A percentile compares a stretch with the other conserved stretches of the same genome.
Conservation (phyloP, 2,113 vertebrate species). For the Pseudorectes ferrugineus region DNA sequence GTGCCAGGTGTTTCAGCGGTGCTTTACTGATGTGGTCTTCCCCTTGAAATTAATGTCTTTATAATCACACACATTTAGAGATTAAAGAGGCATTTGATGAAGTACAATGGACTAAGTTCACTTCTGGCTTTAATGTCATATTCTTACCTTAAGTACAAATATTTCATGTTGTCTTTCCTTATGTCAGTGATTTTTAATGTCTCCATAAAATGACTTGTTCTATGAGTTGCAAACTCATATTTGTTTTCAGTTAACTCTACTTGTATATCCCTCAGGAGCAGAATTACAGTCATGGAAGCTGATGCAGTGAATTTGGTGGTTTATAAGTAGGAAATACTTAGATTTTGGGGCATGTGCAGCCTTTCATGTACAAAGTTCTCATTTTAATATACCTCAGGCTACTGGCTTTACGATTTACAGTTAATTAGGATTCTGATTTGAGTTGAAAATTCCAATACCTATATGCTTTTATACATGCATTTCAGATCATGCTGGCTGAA, state of each 20-base stretch:
- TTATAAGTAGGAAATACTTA: slow-evolving; percentile 72
- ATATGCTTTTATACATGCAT: slow-evolving; percentile 72
- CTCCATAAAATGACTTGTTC: slow-evolving; percentile 52
- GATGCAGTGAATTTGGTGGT: slow-evolving; percentile 66
- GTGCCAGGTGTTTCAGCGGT: neutral
- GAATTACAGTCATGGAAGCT: slow-evolving; percentile 71
- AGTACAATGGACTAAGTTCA: slow-evolving; percentile 53
- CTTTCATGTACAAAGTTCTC: slow-evolving; percentile 82
- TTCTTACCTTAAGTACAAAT: slow-evolving; percentile 62
- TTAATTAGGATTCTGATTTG: slow-evolving; percentile 82
- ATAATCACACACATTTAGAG: slow-evolving; percentile 60
- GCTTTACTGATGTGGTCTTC: slow-evolving; percentile 40
- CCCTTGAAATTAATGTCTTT: slow-evolving; percentile 55
- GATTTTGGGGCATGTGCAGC: slow-evolving; percentile 72
- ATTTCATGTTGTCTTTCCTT: slow-evolving; percentile 57
- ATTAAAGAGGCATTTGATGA: slow-evolving; percentile 64
- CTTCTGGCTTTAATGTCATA: slow-evolving; percentile 50
- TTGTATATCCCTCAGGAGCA: slow-evolving; percentile 68
- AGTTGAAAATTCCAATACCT: slow-evolving; percentile 72
- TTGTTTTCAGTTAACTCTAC: slow-evolving; percentile 71
- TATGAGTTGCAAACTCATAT: slow-evolving; percentile 64
- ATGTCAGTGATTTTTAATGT: slow-evolving; percentile 57
- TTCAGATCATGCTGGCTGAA: slow-evolving; percentile 72
- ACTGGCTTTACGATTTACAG: slow-evolving; percentile 75
- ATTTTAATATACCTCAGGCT: slow-evolving; percentile 79